A percentile compares a stretch with the other conserved stretches of the same genome.
These are phyloP conservation scores for Palloptera scutellata DNA, from an alignment of 2,888 invertebrate species.

Conservation along the genomic window DNA sequence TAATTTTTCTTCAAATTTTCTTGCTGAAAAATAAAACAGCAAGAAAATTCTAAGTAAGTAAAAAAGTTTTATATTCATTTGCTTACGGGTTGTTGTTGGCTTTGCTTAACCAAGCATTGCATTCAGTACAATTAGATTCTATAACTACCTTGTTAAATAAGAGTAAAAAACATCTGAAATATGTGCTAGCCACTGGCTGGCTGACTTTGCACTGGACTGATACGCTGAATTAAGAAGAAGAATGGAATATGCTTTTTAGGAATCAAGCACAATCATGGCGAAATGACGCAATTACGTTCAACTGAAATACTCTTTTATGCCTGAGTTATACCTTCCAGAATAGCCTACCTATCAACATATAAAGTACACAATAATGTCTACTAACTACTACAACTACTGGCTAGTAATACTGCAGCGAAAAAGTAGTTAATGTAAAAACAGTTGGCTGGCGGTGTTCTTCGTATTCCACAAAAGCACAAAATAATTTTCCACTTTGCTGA, in stretches of 20 bases:
- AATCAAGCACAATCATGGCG: too few species aligned
- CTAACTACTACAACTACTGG: too few species aligned
- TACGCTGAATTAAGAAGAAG: neutral
- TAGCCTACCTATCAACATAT: too few species aligned
- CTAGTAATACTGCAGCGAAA: too few species aligned
- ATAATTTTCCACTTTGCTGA: conserved; percentile 37
- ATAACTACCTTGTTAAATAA: neutral
- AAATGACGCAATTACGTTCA: too few species aligned
- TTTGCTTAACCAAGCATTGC: conserved; percentile 44
- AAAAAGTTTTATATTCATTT: neutral
- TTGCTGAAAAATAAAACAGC: too few species aligned
- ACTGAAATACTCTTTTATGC: too few species aligned
- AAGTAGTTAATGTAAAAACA: too few species aligned
- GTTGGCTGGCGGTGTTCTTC: too few species aligned
- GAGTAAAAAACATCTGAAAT: conserved; percentile 10
- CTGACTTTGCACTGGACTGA: neutral
- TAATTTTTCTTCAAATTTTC: neutral
- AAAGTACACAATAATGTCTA: too few species aligned
- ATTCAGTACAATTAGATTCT: conserved; percentile 50
- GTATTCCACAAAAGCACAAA: conserved; percentile 6
- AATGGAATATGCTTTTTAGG: too few species aligned
- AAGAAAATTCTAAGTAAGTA: conserved; percentile 17
- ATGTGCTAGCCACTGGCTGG: conserved; percentile 2
- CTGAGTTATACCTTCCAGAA: too few species aligned
- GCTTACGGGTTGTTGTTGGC: neutral